These are phyloP conservation scores for Cyprinodon variegatus DNA, from an alignment of 2,113 vertebrate genomes.

Conservation along the genomic window DNA sequence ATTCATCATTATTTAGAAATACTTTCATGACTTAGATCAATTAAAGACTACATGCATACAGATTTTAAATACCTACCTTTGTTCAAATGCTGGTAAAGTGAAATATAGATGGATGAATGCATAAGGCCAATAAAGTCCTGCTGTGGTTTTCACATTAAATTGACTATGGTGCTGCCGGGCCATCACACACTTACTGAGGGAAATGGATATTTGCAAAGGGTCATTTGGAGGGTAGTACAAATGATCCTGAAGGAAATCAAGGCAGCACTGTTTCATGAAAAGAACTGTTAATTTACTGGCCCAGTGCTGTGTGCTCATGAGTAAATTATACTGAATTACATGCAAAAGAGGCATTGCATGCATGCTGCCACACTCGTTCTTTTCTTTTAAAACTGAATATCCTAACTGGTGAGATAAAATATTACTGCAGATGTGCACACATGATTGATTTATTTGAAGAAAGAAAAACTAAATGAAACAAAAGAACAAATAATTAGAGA, in stretches of 20 bases:
- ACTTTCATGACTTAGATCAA: background rate
- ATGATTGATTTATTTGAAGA: background rate
- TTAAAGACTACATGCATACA: background rate
- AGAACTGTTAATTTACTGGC: background rate
- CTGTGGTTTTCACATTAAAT: slow-evolving; percentile 5
- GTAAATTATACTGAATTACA: background rate
- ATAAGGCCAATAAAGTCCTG: background rate
- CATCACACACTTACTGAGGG: slow-evolving; percentile 10
- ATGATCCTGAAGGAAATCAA: background rate
- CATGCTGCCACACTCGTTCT: background rate
- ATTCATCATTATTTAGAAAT: background rate
- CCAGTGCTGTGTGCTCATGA: background rate
- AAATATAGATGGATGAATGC: background rate
- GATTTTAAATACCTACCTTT: background rate
- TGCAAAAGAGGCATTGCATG: background rate
- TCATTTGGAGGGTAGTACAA: slow-evolving; percentile 1
- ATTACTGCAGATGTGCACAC: background rate
- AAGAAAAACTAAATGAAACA: background rate
- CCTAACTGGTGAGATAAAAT: background rate
- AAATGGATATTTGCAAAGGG: slow-evolving; percentile 16
- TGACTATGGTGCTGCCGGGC: slow-evolving; percentile 17
- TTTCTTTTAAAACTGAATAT: background rate
- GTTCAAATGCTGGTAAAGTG: background rate
- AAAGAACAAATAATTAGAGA: background rate
- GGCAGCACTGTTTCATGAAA: slow-evolving; percentile 6